phyloP scores from a whole-genome alignment of 2,888 invertebrate species.

The Lottia scabra region DNA sequence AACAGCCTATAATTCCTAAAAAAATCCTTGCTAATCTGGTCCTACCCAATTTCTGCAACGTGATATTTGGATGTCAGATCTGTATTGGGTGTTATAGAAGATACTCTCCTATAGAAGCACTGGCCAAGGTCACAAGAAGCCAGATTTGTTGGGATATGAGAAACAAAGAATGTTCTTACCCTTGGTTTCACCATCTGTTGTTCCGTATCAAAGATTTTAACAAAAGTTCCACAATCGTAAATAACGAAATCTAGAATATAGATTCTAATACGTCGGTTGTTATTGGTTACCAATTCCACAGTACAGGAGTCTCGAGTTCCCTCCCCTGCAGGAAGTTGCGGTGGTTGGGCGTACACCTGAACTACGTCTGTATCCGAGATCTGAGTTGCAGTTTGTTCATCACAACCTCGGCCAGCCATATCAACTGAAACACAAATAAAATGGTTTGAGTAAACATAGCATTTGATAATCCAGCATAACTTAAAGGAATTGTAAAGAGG shows the following conservation, averaged over 20 bases:
- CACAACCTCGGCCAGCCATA: slow-evolving; percentile 12
- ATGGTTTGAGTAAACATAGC: background rate
- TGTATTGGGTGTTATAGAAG: too few species aligned
- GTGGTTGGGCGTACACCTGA: slow-evolving; percentile 10
- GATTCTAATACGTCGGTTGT: slow-evolving; percentile 2
- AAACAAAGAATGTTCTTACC: slow-evolving; percentile 1
- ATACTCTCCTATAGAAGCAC: too few species aligned
- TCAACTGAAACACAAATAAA: slow-evolving; percentile 1
- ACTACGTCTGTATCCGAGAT: slow-evolving; percentile 6
- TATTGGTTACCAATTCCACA: background rate
- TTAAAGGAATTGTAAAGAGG: too few species aligned
- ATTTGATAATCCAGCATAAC: background rate
- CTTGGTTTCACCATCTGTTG: slow-evolving; percentile 1
- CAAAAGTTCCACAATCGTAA: slow-evolving; percentile 6
- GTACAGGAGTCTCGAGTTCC: slow-evolving; percentile 12
- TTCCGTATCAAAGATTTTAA: slow-evolving; percentile 10
- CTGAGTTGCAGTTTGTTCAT: background rate
- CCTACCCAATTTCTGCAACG: too few species aligned
- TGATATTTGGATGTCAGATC: too few species aligned
- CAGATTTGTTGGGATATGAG: too few species aligned
- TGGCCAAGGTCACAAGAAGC: too few species aligned
- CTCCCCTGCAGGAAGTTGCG: slow-evolving; percentile 7
- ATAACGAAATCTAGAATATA: slow-evolving; percentile 8
- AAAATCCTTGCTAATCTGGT: too few species aligned
- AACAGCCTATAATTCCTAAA: too few species aligned